phyloP scores from a whole-genome alignment of 2,888 invertebrate genomes.

The Lysandra coridon region DNA sequence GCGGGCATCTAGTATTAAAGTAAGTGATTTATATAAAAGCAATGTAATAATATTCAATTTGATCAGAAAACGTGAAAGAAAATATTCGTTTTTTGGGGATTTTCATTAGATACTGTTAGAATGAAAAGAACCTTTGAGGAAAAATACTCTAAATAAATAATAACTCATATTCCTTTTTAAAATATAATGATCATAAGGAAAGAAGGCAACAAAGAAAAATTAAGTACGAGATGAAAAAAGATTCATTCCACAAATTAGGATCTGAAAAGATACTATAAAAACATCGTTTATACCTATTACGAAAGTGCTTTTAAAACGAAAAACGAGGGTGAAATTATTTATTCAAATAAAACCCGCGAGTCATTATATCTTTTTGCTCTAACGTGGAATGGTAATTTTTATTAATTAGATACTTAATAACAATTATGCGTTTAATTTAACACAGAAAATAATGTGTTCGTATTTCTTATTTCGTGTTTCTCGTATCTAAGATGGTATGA shows the following conservation, averaged over 20 bases:
- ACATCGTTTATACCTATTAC: conserved; percentile 45
- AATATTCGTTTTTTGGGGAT: background rate
- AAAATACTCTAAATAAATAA: background rate
- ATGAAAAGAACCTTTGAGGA: background rate
- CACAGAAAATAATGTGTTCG: background rate
- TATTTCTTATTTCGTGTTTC: background rate
- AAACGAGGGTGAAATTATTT: conserved; percentile 31
- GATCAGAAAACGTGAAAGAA: background rate
- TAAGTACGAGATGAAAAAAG: conserved; percentile 49
- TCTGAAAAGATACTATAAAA: conserved; percentile 53
- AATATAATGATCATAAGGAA: background rate
- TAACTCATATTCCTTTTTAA: background rate
- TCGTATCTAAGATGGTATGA: too few relatives aligned
- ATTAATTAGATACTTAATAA: background rate
- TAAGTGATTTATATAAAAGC: background rate
- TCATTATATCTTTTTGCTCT: background rate
- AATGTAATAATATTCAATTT: background rate
- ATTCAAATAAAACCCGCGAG: conserved; percentile 13
- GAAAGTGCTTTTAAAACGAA: conserved; percentile 34
- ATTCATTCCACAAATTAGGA: conserved; percentile 64
- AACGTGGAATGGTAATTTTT: background rate
- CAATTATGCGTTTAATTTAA: background rate
- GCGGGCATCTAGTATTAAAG: too few relatives aligned
- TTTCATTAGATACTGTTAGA: background rate
- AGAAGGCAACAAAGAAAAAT: conserved; percentile 28